Base-by-base conservation (phyloP, 1,140 invertebrate genomes). In the Drosophila orosa region DNA sequence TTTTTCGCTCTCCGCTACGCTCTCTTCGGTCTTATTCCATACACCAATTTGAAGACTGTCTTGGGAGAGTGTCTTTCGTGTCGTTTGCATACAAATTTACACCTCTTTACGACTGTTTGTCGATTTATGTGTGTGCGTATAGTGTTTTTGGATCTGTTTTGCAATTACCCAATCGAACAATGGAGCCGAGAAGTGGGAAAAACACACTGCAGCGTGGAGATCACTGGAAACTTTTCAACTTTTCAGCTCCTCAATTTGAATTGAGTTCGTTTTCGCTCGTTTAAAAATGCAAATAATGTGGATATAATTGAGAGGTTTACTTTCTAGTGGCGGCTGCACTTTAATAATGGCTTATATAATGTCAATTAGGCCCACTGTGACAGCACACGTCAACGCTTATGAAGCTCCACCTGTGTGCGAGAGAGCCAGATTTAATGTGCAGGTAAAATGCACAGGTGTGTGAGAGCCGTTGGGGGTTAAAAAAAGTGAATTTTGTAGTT, bases 41-140 rank as follows among this genome's bases (percentile, higher is more conserved):
- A 35, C 50, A 33, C 19, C 52, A 19, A 37, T 48, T 61, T 63
- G 39, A 42, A 56, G 52, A 33, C 33, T 42, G 37, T 39, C 73
- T 42, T 67, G 39, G 19, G 39, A 44, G 42, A 56, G 37, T 55
- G 35, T 56, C 39, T 33, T 45, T 54, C 17, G 27, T 52, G 69
- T 74, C 60, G 75, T 89, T 87, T 89, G 83, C 84, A 87, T 89
- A 78, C 79, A 76, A 86, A 87, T 86, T 87, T 87, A 82, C 83
- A 86, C 82, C 79, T 86, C 78, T 83, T 80, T 65, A 66, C 80
- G 66, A 66, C 65, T 67, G 65, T 66, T 72, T 68, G 72, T 80
- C 62, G 65, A 57, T 79, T 74, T 79, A 80, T 67, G 31, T 56
- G 61, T 72, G 60, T 59, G 40, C 40, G 39, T 78, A 35, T 22